Conservation (phyloP, 1,140 invertebrate species). For the Magallana angulata region DNA sequence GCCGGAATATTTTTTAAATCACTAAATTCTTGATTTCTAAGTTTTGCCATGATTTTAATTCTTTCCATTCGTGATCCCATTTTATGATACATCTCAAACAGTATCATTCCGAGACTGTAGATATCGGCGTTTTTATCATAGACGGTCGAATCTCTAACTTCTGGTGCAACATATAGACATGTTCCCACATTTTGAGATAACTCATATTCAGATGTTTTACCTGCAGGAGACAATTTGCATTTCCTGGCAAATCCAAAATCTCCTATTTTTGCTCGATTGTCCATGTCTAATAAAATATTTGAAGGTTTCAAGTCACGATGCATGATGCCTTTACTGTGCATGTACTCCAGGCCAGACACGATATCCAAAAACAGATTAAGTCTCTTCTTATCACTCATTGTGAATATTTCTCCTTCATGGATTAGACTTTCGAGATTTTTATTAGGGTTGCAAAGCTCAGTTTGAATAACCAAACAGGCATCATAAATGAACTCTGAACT, state of each 20-base stretch:
- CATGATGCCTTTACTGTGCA: background rate
- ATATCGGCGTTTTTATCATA: background rate
- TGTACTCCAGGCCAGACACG: background rate
- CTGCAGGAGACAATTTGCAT: background rate
- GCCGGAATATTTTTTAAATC: background rate
- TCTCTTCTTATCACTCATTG: background rate
- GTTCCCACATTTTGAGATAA: background rate
- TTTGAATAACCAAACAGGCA: constrained; percentile 3
- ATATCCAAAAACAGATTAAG: background rate
- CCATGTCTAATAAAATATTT: background rate
- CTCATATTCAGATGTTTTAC: background rate
- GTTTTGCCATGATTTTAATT: background rate
- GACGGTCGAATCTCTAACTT: background rate
- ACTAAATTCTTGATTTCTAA: background rate
- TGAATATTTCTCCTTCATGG: background rate
- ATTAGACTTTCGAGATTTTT: background rate
- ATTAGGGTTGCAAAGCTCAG: background rate
- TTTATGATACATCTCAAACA: background rate
- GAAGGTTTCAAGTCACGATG: background rate
- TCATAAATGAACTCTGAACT: background rate
- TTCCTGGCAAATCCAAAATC: background rate
- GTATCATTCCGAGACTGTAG: background rate
- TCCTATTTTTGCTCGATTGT: background rate
- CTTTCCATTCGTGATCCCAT: background rate
- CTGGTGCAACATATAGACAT: background rate